phyloP scores from a whole-genome alignment of 2,113 vertebrate genomes.

The Tringa solitaria region DNA sequence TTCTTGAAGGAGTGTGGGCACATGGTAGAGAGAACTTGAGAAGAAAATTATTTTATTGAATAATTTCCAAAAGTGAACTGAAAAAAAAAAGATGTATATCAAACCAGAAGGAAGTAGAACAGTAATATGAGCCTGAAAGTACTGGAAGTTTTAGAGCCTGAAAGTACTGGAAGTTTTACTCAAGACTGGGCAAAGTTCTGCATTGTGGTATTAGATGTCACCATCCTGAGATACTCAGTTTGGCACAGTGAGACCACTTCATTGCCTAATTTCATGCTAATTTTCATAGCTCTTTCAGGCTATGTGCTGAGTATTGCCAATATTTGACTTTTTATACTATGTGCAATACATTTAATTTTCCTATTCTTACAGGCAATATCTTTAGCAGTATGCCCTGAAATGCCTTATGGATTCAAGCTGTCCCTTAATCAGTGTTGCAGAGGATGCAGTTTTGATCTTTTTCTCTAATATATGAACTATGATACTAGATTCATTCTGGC shows the following conservation, averaged over 20 bases:
- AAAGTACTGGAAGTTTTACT: neutral
- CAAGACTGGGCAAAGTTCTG: neutral
- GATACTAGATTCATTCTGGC: neutral
- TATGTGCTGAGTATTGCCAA: neutral
- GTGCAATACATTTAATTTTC: conserved; percentile 1
- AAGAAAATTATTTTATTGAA: neutral
- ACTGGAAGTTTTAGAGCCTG: neutral
- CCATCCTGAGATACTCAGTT: neutral
- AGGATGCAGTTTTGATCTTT: conserved; percentile 4
- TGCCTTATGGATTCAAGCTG: conserved; percentile 22
- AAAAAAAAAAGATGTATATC: neutral
- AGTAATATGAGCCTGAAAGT: neutral
- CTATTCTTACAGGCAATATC: neutral
- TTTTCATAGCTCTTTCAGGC: neutral
- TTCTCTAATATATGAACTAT: neutral
- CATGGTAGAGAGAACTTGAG: neutral
- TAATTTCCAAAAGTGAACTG: neutral
- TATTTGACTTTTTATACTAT: neutral
- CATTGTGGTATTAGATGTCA: neutral
- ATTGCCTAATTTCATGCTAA: conserved; percentile 4
- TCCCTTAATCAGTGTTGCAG: conserved; percentile 34
- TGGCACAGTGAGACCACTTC: neutral
- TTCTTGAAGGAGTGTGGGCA: neutral
- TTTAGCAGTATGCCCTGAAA: conserved; percentile 17
- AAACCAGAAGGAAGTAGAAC: neutral